Percentiles rank a stretch among this genome's conserved stretches.
Conservation (phyloP, 2,113 vertebrate species). For the Elephantulus edwardii region DNA sequence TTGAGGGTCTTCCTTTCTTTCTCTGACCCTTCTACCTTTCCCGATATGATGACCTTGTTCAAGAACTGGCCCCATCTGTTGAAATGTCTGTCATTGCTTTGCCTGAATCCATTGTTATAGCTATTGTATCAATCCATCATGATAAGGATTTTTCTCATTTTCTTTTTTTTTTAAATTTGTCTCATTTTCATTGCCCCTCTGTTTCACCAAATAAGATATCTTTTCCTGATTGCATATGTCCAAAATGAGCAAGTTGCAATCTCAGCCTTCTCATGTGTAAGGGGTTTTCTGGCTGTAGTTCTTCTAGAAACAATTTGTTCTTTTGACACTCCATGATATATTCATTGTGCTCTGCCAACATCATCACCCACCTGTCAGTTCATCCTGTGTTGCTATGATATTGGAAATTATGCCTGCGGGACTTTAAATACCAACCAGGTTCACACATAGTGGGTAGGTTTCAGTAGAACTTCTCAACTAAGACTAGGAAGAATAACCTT, state of each 20-base stretch:
- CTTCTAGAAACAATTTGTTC: background rate
- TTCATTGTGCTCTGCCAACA: background rate
- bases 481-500: background rate
- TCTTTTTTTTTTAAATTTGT: background rate
- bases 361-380: background rate
- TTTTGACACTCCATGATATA: background rate
- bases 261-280: background rate
- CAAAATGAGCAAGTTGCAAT: background rate
- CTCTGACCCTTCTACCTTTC: no score
- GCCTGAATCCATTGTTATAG: background rate
- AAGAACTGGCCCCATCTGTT: no score
- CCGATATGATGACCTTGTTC: no score
- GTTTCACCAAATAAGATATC: no score
- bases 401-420: background rate
- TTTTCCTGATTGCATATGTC: background rate
- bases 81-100: background rate
- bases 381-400: background rate
- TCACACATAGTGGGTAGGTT: background rate
- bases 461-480: background rate
- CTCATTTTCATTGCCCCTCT: background rate
- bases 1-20: no score
- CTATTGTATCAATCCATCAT: background rate
- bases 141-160: background rate
- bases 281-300: background rate
- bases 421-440: background rate